These are phyloP conservation scores for Morone saxatilis DNA, from an alignment of 2,113 vertebrate genomes.

Conservation along the genomic window DNA sequence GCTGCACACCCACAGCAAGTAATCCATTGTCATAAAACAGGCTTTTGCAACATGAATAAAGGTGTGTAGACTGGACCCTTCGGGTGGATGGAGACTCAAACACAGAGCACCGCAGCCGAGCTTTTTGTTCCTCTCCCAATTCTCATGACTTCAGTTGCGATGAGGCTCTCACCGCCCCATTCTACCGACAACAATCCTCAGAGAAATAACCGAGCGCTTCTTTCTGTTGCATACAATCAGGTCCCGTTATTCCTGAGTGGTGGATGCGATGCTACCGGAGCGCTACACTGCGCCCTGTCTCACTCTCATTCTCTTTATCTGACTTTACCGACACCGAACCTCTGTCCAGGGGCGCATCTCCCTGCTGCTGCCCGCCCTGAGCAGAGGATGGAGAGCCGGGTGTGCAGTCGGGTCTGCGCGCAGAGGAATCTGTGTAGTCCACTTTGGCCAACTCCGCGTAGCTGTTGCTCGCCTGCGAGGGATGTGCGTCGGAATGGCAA, in stretches of 20 bases:
- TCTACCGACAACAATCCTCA: slow-evolving; percentile 3
- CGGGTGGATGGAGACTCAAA: slow-evolving; percentile 63
- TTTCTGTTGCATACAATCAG: slow-evolving; percentile 31
- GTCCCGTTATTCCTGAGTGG: slow-evolving; percentile 46
- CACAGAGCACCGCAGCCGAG: slow-evolving; percentile 61
- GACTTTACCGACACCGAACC: slow-evolving; percentile 58
- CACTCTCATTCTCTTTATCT: slow-evolving; percentile 59
- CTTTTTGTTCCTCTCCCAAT: slow-evolving; percentile 56
- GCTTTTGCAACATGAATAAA: slow-evolving; percentile 84
- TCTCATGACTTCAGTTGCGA: slow-evolving; percentile 60
- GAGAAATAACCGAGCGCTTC: not conserved
- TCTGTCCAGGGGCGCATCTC: slow-evolving; percentile 68
- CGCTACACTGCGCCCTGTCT: slow-evolving; percentile 53
- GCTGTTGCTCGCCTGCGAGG: slow-evolving; percentile 82
- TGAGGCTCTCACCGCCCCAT: slow-evolving; percentile 49
- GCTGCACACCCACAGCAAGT: slow-evolving; percentile 87
- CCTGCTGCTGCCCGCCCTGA: not conserved
- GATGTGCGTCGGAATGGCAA: slow-evolving; percentile 84
- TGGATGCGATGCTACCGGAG: slow-evolving; percentile 29
- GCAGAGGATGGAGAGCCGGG: not conserved
- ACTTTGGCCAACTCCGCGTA: slow-evolving; percentile 64
- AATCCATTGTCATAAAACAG: slow-evolving; percentile 87
- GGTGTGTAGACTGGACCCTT: slow-evolving; percentile 67
- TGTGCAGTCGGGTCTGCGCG: not conserved
- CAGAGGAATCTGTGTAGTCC: slow-evolving; percentile 35